Evolutionary conservation across 2,113 vertebrate species (phyloP), one percentile per base, ranked within the genome.

Genomic region (Etheostoma cragini): DNA sequence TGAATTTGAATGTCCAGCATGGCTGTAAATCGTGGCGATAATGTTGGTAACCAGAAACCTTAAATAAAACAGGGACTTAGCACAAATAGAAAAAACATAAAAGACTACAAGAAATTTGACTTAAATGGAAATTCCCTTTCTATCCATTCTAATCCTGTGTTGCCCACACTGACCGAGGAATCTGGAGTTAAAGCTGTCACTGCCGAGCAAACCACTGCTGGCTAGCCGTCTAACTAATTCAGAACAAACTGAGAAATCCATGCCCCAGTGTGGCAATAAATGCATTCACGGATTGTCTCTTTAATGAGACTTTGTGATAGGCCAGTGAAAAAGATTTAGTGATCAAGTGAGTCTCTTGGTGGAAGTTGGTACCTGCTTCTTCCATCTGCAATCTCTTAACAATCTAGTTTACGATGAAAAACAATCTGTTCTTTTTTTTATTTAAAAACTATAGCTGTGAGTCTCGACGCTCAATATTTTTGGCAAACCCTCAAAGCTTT

Each of bases 161-260:
- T 38, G 76, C 91, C 93, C 92, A 75, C 90, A 85, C 45, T 74
- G 67, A 92, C 92, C 76, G 16, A 91, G 87, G 90, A 90, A 92
- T 93, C 87, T 76, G 80, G 80, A 91, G 87, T 89, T 90, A 83
- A 88, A 89, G 74, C 76, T 78, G 88, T 88, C 77, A 7, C 60
- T 90, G 86, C 82, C 83, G 68, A 54, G 57, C 77, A 86, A 86
- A 81, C 89, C 87, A 58, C 88, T 42, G 68, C 61, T 72, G 87
- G 65, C 72, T 33, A 73, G 67, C 72, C 76, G 19, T 83, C 78
- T 63, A 77, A 52, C 46, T 71, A 82, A 58, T 84, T 83, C 86
- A 80, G 80, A 66, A 53, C 71, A 82, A 75, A 62, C 61, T 8
- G 71, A 71, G 76, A 89, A 90, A 84, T 72, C 80, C 12, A 24